Percentiles rank a stretch among this genome's conserved stretches.
Evolutionary conservation across 2,888 invertebrate genomes (phyloP).

Genomic region (Pseudoips prasinana): DNA sequence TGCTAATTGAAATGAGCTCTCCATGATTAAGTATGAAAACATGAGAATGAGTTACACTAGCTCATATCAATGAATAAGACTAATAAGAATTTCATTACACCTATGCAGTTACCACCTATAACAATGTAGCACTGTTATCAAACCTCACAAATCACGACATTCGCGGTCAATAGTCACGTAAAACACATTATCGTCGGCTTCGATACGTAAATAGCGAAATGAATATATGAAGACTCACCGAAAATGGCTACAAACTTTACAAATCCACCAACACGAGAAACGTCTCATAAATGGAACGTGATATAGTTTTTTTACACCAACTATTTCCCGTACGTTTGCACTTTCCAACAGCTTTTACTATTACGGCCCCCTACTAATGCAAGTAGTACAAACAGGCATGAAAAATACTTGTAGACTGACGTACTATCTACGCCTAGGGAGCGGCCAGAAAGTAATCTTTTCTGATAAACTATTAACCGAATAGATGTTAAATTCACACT

Average conservation of each 20-base stretch:
- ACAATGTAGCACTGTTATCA: conserved; percentile 14
- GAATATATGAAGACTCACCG: conserved; percentile 58
- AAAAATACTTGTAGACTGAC: conserved; percentile 76
- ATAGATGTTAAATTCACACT: conserved; percentile 44
- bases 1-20: conserved; percentile 3
- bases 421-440: conserved; percentile 73
- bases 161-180: conserved; percentile 37
- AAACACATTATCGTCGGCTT: conserved; percentile 42
- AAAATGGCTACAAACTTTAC: conserved; percentile 75
- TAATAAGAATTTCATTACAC: conserved; percentile 9
- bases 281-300: conserved; percentile 67
- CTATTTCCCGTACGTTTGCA: conserved; percentile 70
- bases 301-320: conserved; percentile 70
- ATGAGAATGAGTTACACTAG: too few species aligned
- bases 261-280: conserved; percentile 57
- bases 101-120: conserved; percentile 13
- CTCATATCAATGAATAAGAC: conserved; percentile 15
- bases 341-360: conserved; percentile 82
- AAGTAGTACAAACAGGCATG: conserved; percentile 78
- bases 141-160: conserved; percentile 30
- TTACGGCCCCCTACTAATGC: conserved; percentile 66
- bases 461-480: conserved; percentile 42
- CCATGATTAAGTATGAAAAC: conserved; percentile 16
- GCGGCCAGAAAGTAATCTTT: conserved; percentile 73
- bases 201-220: conserved; percentile 62